Percentiles rank a stretch among this genome's conserved stretches.
Evolutionary conservation across 2,797 vertebrate species (phyloP).

Genomic region (Octomys mimax): DNA sequence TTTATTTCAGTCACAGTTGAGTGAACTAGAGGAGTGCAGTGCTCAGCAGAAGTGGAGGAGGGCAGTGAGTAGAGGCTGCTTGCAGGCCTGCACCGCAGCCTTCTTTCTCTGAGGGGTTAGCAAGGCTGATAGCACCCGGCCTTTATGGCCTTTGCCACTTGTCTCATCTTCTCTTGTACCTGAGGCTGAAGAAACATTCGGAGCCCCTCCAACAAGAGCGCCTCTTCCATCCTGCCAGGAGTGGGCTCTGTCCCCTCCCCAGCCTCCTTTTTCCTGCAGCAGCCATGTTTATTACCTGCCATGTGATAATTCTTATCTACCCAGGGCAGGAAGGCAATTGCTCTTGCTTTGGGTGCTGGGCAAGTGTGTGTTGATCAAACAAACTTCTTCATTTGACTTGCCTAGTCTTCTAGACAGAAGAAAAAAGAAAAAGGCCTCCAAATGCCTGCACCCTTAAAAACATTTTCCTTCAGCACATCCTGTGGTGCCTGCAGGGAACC

Average conservation of each 20-base stretch:
- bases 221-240: background rate
- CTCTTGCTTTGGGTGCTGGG: slow-evolving; percentile 55
- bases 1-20: background rate
- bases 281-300: background rate
- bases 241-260: background rate
- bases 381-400: slow-evolving; percentile 55
- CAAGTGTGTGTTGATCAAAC: slow-evolving; percentile 42
- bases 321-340: slow-evolving; percentile 7
- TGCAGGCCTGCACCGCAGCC: background rate
- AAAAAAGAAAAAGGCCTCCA: background rate
- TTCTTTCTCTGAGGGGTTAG: background rate
- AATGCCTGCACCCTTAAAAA: background rate
- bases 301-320: slow-evolving; percentile 19
- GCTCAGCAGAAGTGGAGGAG: background rate
- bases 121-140: background rate
- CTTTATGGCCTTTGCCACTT: background rate
- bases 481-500: background rate
- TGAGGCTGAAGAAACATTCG: background rate
- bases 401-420: slow-evolving; percentile 23
- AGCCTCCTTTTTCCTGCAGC: background rate
- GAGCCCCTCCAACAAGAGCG: background rate
- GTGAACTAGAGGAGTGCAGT: background rate
- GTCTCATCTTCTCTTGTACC: background rate
- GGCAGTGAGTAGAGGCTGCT: background rate
- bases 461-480: background rate